Evolutionary conservation across 2,113 vertebrate genomes (phyloP), one percentile per base, ranked within the genome.

Genomic region (Mus spicilegus): DNA sequence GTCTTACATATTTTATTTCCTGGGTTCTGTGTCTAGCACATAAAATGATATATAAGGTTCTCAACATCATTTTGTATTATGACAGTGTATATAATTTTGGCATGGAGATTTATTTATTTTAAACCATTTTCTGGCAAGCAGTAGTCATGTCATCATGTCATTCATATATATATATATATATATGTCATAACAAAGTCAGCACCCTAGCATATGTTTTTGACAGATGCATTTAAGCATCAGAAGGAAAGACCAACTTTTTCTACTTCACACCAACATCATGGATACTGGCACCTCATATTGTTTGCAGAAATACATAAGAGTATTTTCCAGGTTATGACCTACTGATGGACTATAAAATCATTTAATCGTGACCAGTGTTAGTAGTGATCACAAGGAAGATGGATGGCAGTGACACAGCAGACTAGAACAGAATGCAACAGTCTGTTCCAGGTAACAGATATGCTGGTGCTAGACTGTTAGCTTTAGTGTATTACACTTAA

Each of bases 91-190:
- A 54, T 89, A 87, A 81, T 87, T 88, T 96, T 90, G 42, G 54
- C 33, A 54, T 39, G 39, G 30, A 95, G 69, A 88, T 63, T 87
- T 81, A 46, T 22, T 89, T 89, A 73, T 76, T 54, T 86, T 42
- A 91, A 86, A 87, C 54, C 30, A 39, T 94, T 90, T 84, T 90
- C 58, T 94, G 86, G n/a, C 51, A 90, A 85, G 54, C 67, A 28
- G 39, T 46, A 91, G 42, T 77, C 39, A 14, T 51, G 46, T 67
- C 19, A 54, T 54, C 54, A 54, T 54, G 54, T 54, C 54, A 54
- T 49, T 49, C 49, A 67, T 63, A 63, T 63, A 63, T 26, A 9
- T 26, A 26, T 9, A 26, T 6, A 69, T 69, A 16, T 16, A 69
- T 33, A 42, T 42, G 42, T 42, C 42, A 69, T 92, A 80, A 93